Evolutionary conservation across 2,797 vertebrate species (phyloP), one percentile per base, ranked within the genome.

Genomic region (Pogonophryne albipinna): DNA sequence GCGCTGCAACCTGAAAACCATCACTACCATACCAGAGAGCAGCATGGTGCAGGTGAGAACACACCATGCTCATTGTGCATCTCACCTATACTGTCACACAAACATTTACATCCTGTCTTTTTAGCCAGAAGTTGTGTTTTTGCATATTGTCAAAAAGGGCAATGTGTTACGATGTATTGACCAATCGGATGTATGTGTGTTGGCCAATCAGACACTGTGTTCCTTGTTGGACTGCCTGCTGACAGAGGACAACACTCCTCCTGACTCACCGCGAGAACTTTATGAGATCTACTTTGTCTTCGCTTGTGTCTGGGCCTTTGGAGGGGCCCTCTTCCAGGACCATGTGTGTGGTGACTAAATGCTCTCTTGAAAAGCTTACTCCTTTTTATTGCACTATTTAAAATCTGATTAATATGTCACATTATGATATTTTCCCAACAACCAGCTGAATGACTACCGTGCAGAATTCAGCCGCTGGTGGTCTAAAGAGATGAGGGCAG

Each of bases 251-350:
- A 96, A 95, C 87, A 96, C 94, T 73, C 96, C 97, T 23, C 84
- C 94, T 1, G 96, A 97, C 87, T 97, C 95, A 66, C 92, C 94
- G 58, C 88, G 95, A 79, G 92, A 96, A 64, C 93, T 96, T 70
- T 96, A 94, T 62, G 94, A 96, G 88, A 94, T 95, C 75, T 96
- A 92, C 89, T 96, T 97, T 92, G 96, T 95, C 71, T 97, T 96
- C 77, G 94, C 94, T 78, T 95, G 93, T 38, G 92, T 96, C 79
- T 96, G 94, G 93, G 92, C 94, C 71, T 97, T 97, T 71, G 95
- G 96, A 61, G 95, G 95, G 0, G 94, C 95, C 53, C 94, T 97
- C 17, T 96, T 96, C 82, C 95, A 95, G 71, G 95, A 97, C 88
- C 96, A 97, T 89, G 96, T 97, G 75, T 87, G 94, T 91, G 50